A percentile compares a stretch with the other conserved stretches of the same genome.
These are phyloP conservation scores for Octonoba sinensis DNA, from an alignment of 2,888 invertebrate species.

Conservation along the genomic window DNA sequence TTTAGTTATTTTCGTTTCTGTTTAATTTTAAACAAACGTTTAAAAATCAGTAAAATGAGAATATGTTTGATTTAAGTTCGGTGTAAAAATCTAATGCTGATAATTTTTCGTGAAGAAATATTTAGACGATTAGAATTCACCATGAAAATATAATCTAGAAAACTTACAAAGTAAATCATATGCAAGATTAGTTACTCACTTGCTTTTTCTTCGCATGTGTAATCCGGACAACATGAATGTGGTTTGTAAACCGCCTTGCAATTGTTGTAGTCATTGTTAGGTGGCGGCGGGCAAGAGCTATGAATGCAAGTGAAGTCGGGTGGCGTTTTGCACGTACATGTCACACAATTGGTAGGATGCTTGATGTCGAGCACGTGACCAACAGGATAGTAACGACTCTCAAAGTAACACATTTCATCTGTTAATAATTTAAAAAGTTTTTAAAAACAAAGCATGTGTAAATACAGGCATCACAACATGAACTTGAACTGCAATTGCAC, in stretches of 20 bases:
- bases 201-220: conserved; percentile 54
- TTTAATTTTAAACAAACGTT: no score
- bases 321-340: conserved; percentile 64
- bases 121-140: no score
- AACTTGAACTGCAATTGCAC: neutral
- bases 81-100: no score
- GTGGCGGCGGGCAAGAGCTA: conserved; percentile 64
- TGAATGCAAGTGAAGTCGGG: conserved; percentile 66
- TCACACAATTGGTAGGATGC: conserved; percentile 64
- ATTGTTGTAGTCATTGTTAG: conserved; percentile 59
- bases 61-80: no score
- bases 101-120: no score
- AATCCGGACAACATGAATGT: conserved; percentile 57
- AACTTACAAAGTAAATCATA: no score
- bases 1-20: no score
- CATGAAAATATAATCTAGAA: no score
- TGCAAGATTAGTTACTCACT: conserved; percentile 10
- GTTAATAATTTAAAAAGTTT: neutral
- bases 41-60: no score
- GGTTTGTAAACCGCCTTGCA: conserved; percentile 61
- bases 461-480: neutral
- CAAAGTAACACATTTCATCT: conserved; percentile 64
- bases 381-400: conserved; percentile 53
- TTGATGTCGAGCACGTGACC: conserved; percentile 62
- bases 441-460: neutral